Evolutionary conservation across 1,140 invertebrate species (phyloP).

Genomic region (Conopomorpha cramerella): DNA sequence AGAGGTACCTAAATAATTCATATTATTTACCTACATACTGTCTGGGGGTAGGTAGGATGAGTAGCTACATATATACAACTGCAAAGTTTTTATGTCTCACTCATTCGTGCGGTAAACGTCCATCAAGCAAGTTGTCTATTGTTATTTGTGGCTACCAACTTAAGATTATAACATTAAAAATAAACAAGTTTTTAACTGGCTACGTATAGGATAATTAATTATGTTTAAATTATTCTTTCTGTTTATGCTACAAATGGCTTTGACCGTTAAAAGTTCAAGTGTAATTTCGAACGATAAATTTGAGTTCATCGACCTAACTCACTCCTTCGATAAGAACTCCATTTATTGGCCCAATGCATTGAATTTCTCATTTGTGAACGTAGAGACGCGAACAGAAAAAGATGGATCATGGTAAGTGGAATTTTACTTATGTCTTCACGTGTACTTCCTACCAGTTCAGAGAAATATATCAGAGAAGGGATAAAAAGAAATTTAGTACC

Average conservation of each 20-base stretch:
- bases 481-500: neutral
- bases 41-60: too few species aligned
- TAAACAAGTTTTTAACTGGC: neutral
- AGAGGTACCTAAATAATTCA: too few species aligned
- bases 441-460: neutral
- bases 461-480: neutral
- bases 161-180: neutral
- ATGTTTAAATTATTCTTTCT: too few species aligned
- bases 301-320: neutral
- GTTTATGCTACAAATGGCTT: slow-evolving; percentile 11
- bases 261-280: slow-evolving; percentile 7
- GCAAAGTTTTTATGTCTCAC: too few species aligned
- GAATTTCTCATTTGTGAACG: neutral
- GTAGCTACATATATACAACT: too few species aligned
- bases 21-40: too few species aligned
- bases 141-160: neutral
- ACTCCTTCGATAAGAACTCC: neutral
- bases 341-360: neutral
- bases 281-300: neutral
- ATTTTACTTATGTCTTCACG: slow-evolving; percentile 1
- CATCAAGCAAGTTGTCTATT: neutral
- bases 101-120: neutral
- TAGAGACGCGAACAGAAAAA: neutral
- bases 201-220: neutral
- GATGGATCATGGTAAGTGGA: neutral